Percentiles rank a stretch among this genome's conserved stretches.
phyloP scores from a whole-genome alignment of 2,797 vertebrate species.

The Sandelia bainsii region DNA sequence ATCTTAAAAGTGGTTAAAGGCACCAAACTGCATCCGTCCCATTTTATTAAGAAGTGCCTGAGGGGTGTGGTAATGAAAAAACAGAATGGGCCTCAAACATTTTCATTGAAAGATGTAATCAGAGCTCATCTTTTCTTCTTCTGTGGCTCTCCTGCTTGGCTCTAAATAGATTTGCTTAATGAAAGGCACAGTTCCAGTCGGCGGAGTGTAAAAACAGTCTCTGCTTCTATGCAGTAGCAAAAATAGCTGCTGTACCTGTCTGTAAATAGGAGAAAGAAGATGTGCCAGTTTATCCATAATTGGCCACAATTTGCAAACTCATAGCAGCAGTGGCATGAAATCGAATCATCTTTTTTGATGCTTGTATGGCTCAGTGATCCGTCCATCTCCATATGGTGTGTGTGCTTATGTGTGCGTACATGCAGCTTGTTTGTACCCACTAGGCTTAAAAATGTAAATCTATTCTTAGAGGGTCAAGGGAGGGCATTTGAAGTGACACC shows the following conservation, averaged over 20 bases:
- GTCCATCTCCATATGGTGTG: conserved; percentile 19
- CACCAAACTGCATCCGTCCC: conserved; percentile 6
- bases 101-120: conserved; percentile 73
- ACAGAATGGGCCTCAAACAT: conserved; percentile 55
- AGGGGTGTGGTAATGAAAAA: conserved; percentile 38
- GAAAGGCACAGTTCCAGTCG: conserved; percentile 78
- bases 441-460: conserved; percentile 40
- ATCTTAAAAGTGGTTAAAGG: conserved; percentile 17
- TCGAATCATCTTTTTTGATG: conserved; percentile 40
- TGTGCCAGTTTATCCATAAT: conserved; percentile 59
- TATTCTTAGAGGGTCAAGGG: conserved; percentile 35
- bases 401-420: conserved; percentile 5
- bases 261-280: conserved; percentile 62
- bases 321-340: conserved; percentile 42
- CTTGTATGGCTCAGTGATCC: conserved; percentile 19
- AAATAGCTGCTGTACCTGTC: conserved; percentile 76
- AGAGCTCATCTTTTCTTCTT: conserved; percentile 59
- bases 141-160: conserved; percentile 38
- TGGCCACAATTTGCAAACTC: conserved; percentile 56
- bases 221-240: conserved; percentile 72
- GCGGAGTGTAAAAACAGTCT: conserved; percentile 77
- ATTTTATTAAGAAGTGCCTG: conserved; percentile 11
- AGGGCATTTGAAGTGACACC: conserved; percentile 20
- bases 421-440: conserved; percentile 25
- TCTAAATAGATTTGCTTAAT: conserved; percentile 83